Percentiles rank a stretch among this genome's conserved stretches.
These are phyloP conservation scores for Papilio protenor DNA, from an alignment of 2,888 invertebrate species.

Conservation along the genomic window DNA sequence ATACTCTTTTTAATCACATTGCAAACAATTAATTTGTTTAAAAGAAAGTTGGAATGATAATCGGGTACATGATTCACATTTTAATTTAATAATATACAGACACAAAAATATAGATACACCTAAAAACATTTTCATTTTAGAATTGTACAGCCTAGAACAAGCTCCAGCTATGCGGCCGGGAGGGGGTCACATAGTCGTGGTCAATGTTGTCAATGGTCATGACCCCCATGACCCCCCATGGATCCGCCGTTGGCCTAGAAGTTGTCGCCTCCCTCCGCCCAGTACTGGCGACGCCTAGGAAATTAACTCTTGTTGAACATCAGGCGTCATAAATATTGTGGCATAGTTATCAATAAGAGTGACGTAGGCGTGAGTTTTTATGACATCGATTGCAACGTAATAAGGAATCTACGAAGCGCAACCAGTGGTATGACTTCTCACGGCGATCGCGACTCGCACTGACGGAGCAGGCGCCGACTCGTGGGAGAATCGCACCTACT, in stretches of 20 bases:
- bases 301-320: not conserved
- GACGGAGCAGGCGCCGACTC: constrained; percentile 57
- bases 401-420: constrained; percentile 68
- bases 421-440: constrained; percentile 72
- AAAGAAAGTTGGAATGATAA: not conserved
- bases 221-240: rapidly evolving
- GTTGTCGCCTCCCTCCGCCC: rapidly evolving
- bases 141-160: no score
- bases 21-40: not conserved
- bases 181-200: no score
- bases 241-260: no score
- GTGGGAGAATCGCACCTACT: constrained; percentile 60
- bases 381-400: constrained; percentile 41
- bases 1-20: not conserved
- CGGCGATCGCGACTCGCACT: constrained; percentile 69
- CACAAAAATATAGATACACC: not conserved
- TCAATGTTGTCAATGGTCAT: no score
- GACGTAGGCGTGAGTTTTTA: constrained; percentile 44
- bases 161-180: no score
- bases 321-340: constrained; percentile 7
- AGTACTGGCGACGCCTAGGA: no score
- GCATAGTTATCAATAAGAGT: constrained; percentile 45
- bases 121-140: not conserved
- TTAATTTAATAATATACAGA: not conserved
- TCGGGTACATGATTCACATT: not conserved